Evolutionary conservation across 2,888 invertebrate genomes (phyloP).

Genomic region (Drosophila ustulata): DNA sequence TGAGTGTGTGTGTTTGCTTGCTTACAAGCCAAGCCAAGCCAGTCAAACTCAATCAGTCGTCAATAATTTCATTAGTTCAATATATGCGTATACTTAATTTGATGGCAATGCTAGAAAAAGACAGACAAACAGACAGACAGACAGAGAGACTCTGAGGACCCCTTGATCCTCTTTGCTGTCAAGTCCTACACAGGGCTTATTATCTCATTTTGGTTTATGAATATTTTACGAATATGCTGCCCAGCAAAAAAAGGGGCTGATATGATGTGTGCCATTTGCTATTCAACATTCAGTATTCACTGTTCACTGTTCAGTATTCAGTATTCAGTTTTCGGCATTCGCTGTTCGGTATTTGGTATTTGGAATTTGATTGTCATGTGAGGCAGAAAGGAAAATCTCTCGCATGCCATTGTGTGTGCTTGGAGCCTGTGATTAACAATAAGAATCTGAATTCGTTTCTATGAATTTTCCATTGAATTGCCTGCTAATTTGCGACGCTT

Average conservation of each 20-base stretch:
- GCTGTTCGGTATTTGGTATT: constrained; percentile 30
- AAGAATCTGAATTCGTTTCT: constrained; percentile 8
- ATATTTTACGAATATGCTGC: constrained; percentile 58
- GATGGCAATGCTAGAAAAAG: constrained; percentile 13
- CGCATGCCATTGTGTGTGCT: constrained; percentile 23
- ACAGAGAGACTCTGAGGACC: constrained; percentile 9
- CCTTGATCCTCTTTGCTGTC: constrained; percentile 22
- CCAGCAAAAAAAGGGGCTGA: constrained; percentile 3
- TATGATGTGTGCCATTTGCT: constrained; percentile 28
- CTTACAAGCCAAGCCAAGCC: constrained; percentile 16
- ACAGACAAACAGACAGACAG: not conserved
- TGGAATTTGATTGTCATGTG: constrained; percentile 51
- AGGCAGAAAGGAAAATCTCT: constrained; percentile 25
- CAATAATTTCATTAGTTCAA: constrained; percentile 76
- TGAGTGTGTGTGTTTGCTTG: constrained; percentile 2
- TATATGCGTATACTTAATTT: constrained; percentile 52
- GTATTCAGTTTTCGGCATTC: not conserved
- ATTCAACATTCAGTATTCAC: not conserved
- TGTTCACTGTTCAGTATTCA: constrained; percentile 22
- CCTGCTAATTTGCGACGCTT: not conserved
- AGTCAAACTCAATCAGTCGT: constrained; percentile 65
- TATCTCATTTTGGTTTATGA: constrained; percentile 64
- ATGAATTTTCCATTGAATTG: constrained; percentile 1
- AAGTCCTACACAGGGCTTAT: constrained; percentile 48
- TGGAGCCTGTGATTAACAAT: constrained; percentile 27